Conservation (phyloP, 2,888 invertebrate species). For the Slavum lentiscoides region DNA sequence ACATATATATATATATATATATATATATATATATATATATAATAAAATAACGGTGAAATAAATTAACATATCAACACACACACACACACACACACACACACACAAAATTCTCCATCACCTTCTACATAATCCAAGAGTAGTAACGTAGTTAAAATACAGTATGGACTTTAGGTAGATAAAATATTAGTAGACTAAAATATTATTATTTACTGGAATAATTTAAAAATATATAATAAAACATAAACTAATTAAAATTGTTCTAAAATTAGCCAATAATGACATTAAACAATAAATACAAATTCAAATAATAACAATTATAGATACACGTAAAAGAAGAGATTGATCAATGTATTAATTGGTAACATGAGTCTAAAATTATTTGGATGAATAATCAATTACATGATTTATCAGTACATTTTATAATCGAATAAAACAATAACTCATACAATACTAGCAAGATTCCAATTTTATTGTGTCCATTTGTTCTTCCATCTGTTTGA, state of each 20-base stretch:
- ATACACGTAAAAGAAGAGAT: conserved; percentile 23
- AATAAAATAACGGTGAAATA: no score
- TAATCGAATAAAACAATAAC: conserved; percentile 3
- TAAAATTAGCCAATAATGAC: conserved; percentile 20
- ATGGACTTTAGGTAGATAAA: background rate
- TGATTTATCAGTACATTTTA: conserved; percentile 3
- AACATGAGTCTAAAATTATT: conserved; percentile 31
- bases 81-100: no score
- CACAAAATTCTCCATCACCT: background rate
- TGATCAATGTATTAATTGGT: conserved; percentile 28
- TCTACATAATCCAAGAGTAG: background rate
- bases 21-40: no score
- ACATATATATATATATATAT: no score
- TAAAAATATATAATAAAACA: conserved; percentile 20
- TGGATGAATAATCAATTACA: conserved; percentile 10
- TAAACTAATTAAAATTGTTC: background rate
- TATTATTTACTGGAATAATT: background rate
- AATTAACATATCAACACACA: no score
- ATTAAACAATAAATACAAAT: conserved; percentile 15
- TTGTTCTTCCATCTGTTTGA: conserved; percentile 50
- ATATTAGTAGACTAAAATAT: no score
- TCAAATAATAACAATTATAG: conserved; percentile 33
- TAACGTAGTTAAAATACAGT: background rate
- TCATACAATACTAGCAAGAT: conserved; percentile 22
- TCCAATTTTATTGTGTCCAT: conserved; percentile 14